Conservation (phyloP, 2,113 vertebrate genomes). For the Labeo rohita region DNA sequence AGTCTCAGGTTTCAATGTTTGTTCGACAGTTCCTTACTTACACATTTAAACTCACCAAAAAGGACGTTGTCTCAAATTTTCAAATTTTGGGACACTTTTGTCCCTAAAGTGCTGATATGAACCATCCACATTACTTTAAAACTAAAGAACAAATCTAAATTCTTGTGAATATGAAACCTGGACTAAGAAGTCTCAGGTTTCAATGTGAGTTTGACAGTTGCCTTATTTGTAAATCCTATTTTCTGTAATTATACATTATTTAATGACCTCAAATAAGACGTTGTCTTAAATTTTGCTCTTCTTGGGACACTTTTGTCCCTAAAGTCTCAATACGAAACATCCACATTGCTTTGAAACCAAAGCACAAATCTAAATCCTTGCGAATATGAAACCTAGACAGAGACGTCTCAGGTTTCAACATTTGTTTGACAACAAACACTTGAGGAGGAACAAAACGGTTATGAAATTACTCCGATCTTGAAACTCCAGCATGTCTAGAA, state of each 20-base stretch:
- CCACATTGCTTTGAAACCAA: background rate
- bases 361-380: background rate
- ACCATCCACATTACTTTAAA: background rate
- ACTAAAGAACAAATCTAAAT: background rate
- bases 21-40: background rate
- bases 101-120: background rate
- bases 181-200: background rate
- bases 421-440: constrained; percentile 4
- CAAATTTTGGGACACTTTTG: background rate
- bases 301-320: background rate
- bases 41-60: background rate
- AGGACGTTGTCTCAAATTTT: background rate
- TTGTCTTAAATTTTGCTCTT: background rate
- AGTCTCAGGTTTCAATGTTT: background rate
- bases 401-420: background rate
- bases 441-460: background rate
- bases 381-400: background rate
- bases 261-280: background rate
- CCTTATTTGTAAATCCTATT: background rate
- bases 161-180: background rate
- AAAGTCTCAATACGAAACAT: background rate
- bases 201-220: background rate
- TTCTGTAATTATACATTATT: no score
- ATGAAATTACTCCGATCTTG: background rate
- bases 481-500: background rate